These are phyloP conservation scores for Argyrosomus regius DNA, from an alignment of 2,797 vertebrate species.

Conservation along the genomic window DNA sequence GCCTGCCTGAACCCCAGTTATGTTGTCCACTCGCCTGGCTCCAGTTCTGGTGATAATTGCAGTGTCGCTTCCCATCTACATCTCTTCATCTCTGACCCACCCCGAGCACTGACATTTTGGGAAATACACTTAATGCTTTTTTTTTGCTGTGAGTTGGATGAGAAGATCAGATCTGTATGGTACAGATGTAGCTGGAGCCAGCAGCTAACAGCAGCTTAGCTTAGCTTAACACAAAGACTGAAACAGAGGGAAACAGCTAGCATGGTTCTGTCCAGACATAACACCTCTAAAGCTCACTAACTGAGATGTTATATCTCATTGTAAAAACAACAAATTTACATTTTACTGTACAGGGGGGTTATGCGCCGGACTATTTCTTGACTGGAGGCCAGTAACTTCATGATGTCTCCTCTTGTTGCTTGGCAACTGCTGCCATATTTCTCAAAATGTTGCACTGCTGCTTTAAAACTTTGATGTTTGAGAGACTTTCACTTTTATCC, in stretches of 20 bases:
- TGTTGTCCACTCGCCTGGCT: too few relatives aligned
- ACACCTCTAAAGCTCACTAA: not conserved
- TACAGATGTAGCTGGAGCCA: not conserved
- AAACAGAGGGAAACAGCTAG: too few relatives aligned
- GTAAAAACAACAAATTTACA: not conserved
- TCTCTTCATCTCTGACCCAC: too few relatives aligned
- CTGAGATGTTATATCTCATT: not conserved
- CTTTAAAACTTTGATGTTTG: not conserved
- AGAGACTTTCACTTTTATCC: not conserved
- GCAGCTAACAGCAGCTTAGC: not conserved
- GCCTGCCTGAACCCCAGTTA: too few relatives aligned
- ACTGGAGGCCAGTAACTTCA: not conserved
- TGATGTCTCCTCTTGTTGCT: not conserved
- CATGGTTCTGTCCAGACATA: too few relatives aligned
- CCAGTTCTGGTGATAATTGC: too few relatives aligned
- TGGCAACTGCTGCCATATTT: constrained; percentile 9
- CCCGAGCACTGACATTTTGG: too few relatives aligned
- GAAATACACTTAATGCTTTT: too few relatives aligned
- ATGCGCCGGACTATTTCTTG: not conserved
- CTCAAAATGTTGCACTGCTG: not conserved
- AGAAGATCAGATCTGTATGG: too few relatives aligned
- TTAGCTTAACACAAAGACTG: not conserved
- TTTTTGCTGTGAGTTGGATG: too few relatives aligned
- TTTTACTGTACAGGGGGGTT: not conserved
- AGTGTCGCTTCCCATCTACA: too few relatives aligned